Evolutionary conservation across 2,888 invertebrate genomes (phyloP).

Genomic region (Drosophila mimetica): DNA sequence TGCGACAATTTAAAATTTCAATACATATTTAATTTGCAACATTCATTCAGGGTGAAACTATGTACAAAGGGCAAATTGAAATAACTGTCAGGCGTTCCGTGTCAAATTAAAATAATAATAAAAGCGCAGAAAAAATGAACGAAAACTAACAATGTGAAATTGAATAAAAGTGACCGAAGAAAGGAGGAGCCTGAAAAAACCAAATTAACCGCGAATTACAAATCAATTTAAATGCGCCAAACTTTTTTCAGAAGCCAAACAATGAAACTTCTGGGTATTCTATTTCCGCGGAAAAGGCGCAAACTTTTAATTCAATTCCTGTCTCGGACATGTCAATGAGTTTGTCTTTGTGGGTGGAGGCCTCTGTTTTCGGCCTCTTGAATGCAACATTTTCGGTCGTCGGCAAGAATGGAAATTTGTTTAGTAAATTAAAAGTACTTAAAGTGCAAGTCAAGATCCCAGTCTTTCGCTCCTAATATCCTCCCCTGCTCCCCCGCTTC

Average conservation of each 20-base stretch:
- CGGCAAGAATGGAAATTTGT: constrained; percentile 49
- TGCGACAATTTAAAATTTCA: constrained; percentile 60
- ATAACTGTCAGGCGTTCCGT: constrained; percentile 66
- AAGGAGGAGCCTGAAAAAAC: constrained; percentile 22
- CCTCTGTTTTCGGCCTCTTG: constrained; percentile 28
- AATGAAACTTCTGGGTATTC: constrained; percentile 52
- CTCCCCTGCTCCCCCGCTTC: constrained; percentile 6
- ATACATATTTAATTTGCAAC: constrained; percentile 58
- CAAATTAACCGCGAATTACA: constrained; percentile 75
- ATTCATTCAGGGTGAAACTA: constrained; percentile 16
- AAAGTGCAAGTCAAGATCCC: constrained; percentile 44
- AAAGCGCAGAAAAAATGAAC: constrained; percentile 9
- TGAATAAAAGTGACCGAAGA: constrained; percentile 51
- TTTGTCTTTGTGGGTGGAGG: constrained; percentile 12
- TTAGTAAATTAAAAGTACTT: constrained; percentile 51
- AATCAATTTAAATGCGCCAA: constrained; percentile 71
- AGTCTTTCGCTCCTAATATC: constrained; percentile 6
- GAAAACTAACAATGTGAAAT: constrained; percentile 45
- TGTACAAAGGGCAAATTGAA: constrained; percentile 10
- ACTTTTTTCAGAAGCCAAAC: constrained; percentile 35
- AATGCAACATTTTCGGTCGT: constrained; percentile 29
- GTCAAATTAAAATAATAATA: constrained; percentile 70
- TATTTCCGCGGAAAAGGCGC: constrained; percentile 22
- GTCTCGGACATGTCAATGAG: constrained; percentile 75
- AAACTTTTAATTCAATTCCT: constrained; percentile 78